These are phyloP conservation scores for Pomatostomus ruficeps DNA, from an alignment of 2,113 vertebrate species.

Conservation along the genomic window DNA sequence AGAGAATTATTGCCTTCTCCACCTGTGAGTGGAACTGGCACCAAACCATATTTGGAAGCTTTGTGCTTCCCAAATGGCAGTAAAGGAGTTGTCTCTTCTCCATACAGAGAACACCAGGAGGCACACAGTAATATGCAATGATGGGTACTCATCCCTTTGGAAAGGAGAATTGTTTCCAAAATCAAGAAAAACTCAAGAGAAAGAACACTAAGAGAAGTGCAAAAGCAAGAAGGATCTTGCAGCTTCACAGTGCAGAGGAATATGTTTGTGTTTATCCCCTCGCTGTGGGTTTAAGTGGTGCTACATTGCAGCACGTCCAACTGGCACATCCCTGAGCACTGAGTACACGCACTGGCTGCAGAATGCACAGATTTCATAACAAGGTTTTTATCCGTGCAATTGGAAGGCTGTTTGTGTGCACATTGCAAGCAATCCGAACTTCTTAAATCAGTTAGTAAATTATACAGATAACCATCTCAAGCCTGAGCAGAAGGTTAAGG, in stretches of 20 bases:
- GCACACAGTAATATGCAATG: accelerated
- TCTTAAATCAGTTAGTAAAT: not conserved
- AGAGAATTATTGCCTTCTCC: not conserved
- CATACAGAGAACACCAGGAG: not conserved
- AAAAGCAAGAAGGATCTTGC: not conserved
- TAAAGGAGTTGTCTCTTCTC: not conserved
- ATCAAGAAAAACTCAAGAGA: not conserved
- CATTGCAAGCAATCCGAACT: not conserved
- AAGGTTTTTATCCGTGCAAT: not conserved
- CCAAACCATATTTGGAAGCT: not conserved
- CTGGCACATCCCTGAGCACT: not conserved
- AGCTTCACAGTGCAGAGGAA: not conserved
- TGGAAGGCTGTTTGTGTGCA: not conserved
- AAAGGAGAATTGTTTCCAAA: not conserved
- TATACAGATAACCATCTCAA: not conserved
- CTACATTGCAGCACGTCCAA: not conserved
- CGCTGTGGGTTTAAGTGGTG: not conserved
- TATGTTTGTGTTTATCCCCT: not conserved
- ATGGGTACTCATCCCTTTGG: not conserved
- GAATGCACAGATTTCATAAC: not conserved
- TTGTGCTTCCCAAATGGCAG: not conserved
- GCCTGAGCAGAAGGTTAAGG: not conserved
- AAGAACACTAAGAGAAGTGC: not conserved
- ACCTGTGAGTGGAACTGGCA: not conserved
- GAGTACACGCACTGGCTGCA: not conserved